Evolutionary conservation across 2,888 invertebrate genomes (phyloP).

Genomic region (Ectemnius continuus): DNA sequence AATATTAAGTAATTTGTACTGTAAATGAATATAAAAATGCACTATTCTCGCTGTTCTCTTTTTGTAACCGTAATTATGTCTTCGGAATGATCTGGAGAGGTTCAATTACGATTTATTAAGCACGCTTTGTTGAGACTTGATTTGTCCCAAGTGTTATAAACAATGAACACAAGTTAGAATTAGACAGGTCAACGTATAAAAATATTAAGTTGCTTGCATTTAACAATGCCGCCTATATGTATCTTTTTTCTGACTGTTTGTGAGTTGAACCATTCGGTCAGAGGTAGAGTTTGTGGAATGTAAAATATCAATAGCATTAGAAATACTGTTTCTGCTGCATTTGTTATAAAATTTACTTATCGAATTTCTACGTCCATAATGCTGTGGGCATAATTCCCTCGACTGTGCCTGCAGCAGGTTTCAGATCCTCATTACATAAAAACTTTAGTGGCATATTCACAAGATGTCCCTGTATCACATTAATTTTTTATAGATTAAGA

Average conservation of each 20-base stretch:
- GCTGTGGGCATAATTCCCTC: slow-evolving; percentile 96
- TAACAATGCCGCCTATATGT: too few relatives aligned
- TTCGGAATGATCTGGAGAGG: too few relatives aligned
- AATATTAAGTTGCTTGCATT: too few relatives aligned
- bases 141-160: too few relatives aligned
- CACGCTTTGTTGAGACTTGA: too few relatives aligned
- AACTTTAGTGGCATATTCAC: slow-evolving; percentile 95
- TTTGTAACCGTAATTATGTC: too few relatives aligned
- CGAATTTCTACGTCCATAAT: slow-evolving; percentile 85
- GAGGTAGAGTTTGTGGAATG: slow-evolving; percentile 14
- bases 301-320: background rate
- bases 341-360: background rate
- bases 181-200: background rate
- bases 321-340: background rate
- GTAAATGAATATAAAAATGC: slow-evolving; percentile 15
- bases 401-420: slow-evolving; percentile 89
- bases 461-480: slow-evolving; percentile 84
- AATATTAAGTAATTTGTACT: slow-evolving; percentile 26
- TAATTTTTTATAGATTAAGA: slow-evolving; percentile 27
- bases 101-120: too few relatives aligned
- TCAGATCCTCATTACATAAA: slow-evolving; percentile 90
- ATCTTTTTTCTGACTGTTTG: too few relatives aligned
- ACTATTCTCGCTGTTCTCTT: too few relatives aligned
- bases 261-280: background rate
- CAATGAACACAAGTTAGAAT: background rate